These are phyloP conservation scores for Caenorhabditis wallacei DNA, from an alignment of 2,888 invertebrate genomes.

Conservation along the genomic window DNA sequence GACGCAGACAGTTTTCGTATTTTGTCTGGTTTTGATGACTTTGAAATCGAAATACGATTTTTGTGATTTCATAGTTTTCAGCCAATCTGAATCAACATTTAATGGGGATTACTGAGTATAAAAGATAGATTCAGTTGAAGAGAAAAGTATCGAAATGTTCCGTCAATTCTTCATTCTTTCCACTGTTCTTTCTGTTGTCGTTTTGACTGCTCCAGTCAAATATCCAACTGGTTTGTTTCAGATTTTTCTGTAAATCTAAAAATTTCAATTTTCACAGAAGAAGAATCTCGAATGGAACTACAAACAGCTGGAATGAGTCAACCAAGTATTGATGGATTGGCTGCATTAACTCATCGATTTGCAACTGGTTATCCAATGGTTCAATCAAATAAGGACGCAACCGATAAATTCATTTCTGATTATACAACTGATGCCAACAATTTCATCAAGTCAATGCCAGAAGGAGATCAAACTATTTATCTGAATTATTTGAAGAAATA, in stretches of 20 bases:
- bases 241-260: neutral
- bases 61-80: conserved; percentile 21
- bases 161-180: neutral
- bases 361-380: conserved; percentile 23
- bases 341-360: conserved; percentile 19
- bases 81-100: neutral
- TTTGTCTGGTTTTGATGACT: neutral
- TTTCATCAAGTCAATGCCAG: conserved; percentile 25
- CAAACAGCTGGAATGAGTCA: conserved; percentile 33
- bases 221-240: conserved; percentile 25
- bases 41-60: conserved; percentile 17
- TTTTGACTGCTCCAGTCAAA: neutral
- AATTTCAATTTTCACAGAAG: neutral
- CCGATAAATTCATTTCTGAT: conserved; percentile 23
- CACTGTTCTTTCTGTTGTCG: conserved; percentile 1
- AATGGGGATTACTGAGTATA: no score
- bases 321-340: conserved; percentile 32
- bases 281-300: conserved; percentile 10
- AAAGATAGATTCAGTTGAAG: neutral
- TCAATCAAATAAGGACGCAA: conserved; percentile 9
- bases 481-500: conserved; percentile 16
- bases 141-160: conserved; percentile 23
- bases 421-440: conserved; percentile 14
- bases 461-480: conserved; percentile 20
- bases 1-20: conserved; percentile 5